phyloP scores from a whole-genome alignment of 2,888 invertebrate species.

The Netelia inedita region DNA sequence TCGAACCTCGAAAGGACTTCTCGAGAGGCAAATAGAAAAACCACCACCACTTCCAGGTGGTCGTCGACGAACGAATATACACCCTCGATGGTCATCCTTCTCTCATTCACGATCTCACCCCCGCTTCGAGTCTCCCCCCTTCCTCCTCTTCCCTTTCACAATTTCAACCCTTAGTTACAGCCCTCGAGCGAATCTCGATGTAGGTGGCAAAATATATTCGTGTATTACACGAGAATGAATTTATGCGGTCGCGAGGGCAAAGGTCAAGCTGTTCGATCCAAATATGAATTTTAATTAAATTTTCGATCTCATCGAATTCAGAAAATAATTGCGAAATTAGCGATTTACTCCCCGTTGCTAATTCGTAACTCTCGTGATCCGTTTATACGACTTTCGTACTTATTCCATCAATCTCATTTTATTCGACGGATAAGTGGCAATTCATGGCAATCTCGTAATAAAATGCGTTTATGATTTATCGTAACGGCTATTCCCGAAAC shows the following conservation, averaged over 20 bases:
- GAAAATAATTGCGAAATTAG: too few relatives aligned
- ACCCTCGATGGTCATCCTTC: slow-evolving; percentile 48
- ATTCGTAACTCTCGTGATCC: not conserved
- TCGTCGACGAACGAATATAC: slow-evolving; percentile 51
- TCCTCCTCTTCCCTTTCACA: slow-evolving; percentile 27
- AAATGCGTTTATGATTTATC: not conserved
- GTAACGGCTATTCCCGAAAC: not conserved
- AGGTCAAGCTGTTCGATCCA: not conserved
- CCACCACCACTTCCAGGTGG: slow-evolving; percentile 67
- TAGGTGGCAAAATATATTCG: not conserved
- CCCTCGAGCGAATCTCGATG: not conserved
- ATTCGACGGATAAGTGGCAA: too few relatives aligned
- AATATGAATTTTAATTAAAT: not conserved
- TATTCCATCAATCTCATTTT: too few relatives aligned
- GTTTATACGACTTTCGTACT: not conserved
- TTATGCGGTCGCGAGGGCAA: not conserved
- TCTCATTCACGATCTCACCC: slow-evolving; percentile 57
- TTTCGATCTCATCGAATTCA: not conserved
- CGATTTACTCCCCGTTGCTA: too few relatives aligned
- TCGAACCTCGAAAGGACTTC: slow-evolving; percentile 52
- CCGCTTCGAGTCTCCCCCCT: slow-evolving; percentile 2
- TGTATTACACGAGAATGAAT: not conserved
- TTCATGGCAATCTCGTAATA: too few relatives aligned
- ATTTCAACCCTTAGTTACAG: slow-evolving; percentile 23
- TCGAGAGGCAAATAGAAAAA: slow-evolving; percentile 54